These are phyloP conservation scores for Adrianichthys oophorus DNA, from an alignment of 2,797 vertebrate genomes.

Conservation along the genomic window DNA sequence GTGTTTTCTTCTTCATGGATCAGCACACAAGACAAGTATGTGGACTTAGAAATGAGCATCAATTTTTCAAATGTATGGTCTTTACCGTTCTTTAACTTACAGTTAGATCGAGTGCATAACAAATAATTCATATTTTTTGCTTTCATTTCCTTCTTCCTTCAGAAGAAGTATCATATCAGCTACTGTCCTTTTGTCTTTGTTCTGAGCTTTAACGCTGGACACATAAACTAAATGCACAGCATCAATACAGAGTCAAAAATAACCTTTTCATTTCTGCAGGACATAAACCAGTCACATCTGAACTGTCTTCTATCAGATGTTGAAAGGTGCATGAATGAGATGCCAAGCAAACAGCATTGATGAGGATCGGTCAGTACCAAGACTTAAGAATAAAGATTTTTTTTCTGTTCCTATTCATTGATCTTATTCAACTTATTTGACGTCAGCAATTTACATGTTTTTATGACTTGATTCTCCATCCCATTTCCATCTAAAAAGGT, in stretches of 20 bases:
- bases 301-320: too few species aligned
- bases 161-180: constrained; percentile 1
- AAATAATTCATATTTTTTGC: background rate
- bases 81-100: constrained; percentile 10
- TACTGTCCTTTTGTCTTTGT: background rate
- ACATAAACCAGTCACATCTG: background rate
- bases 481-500: too few species aligned
- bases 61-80: constrained; percentile 10
- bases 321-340: too few species aligned
- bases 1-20: constrained; percentile 16
- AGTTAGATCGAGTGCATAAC: constrained; percentile 1
- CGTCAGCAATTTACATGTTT: too few species aligned
- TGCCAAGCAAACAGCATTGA: too few species aligned
- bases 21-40: constrained; percentile 3
- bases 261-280: background rate
- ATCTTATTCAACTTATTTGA: too few species aligned
- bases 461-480: too few species aligned
- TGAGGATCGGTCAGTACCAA: too few species aligned
- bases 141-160: background rate
- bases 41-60: background rate
- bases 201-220: background rate
- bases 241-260: background rate
- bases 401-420: too few species aligned
- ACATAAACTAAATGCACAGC: background rate
- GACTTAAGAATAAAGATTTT: too few species aligned